phyloP scores from a whole-genome alignment of 1,140 invertebrate genomes.

The Phortica variegata region DNA sequence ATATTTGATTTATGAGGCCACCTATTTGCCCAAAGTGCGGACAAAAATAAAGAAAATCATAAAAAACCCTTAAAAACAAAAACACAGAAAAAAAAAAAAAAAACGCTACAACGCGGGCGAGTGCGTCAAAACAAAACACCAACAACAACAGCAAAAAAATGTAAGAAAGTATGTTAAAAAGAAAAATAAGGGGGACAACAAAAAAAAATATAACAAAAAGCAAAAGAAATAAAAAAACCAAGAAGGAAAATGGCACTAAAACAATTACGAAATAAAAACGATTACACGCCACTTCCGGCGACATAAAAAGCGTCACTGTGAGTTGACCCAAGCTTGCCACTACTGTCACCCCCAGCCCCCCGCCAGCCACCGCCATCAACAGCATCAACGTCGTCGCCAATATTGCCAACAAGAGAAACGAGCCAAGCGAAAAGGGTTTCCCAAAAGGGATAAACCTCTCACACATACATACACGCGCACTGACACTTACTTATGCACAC shows the following conservation, averaged over 20 bases:
- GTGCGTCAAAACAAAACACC: conserved; percentile 16
- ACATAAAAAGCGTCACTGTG: conserved; percentile 44
- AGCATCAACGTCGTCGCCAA: not conserved
- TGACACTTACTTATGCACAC: not conserved
- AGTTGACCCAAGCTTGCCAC: conserved; percentile 25
- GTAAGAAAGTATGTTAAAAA: conserved; percentile 14
- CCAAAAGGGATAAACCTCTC: conserved; percentile 8
- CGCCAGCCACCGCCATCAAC: too few species aligned
- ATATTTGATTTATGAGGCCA: conserved; percentile 55
- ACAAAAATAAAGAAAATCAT: conserved; percentile 18
- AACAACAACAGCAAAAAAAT: conserved; percentile 1
- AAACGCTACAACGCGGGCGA: too few species aligned
- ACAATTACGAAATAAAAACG: conserved; percentile 55
- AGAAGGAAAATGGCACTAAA: conserved; percentile 52
- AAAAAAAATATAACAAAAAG: conserved; percentile 4
- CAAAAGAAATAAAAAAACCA: conserved; percentile 46
- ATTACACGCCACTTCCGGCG: conserved; percentile 53
- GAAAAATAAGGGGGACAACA: conserved; percentile 1
- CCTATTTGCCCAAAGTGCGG: conserved; percentile 47
- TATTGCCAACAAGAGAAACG: conserved; percentile 20
- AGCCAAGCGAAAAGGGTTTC: conserved; percentile 35
- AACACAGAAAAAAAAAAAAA: conserved; percentile 19
- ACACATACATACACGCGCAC: conserved; percentile 10
- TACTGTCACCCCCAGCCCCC: too few species aligned
- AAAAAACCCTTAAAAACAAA: conserved; percentile 14